Evolutionary conservation across 2,797 vertebrate genomes (phyloP).

Genomic region (Phoebastria nigripes): DNA sequence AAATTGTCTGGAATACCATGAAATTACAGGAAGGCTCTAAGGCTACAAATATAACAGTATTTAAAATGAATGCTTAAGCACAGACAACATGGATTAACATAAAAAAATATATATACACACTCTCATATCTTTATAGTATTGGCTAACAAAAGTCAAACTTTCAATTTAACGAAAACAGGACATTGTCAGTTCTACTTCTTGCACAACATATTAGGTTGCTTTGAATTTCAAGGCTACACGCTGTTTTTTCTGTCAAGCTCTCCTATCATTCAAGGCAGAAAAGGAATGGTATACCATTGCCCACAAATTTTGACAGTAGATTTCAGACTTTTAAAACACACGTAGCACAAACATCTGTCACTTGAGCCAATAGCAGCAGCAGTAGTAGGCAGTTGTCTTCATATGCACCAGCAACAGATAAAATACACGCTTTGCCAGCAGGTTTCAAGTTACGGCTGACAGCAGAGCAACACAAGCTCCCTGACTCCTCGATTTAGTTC

Average conservation of each 20-base stretch:
- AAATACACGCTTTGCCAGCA: constrained; percentile 5
- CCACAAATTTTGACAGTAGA: neutral
- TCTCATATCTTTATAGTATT: neutral
- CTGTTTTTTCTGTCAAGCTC: neutral
- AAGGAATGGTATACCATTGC: neutral
- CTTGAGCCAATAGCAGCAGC: neutral
- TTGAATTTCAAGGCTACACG: neutral
- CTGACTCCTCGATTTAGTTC: neutral
- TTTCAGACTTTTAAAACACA: neutral
- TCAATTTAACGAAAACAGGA: neutral
- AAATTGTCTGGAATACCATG: neutral
- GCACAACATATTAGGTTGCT: neutral
- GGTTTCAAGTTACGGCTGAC: neutral
- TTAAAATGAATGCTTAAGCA: neutral
- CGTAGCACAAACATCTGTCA: neutral
- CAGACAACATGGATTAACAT: neutral
- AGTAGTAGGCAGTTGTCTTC: neutral
- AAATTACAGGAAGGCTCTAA: neutral
- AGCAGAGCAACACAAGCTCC: neutral
- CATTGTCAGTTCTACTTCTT: neutral
- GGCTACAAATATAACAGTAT: neutral
- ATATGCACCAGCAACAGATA: neutral
- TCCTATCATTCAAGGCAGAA: neutral
- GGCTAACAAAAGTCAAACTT: neutral
- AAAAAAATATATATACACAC: neutral